Evolutionary conservation across 2,797 vertebrate genomes (phyloP), one percentile per base, ranked within the genome.

Genomic region (Karalla daura): DNA sequence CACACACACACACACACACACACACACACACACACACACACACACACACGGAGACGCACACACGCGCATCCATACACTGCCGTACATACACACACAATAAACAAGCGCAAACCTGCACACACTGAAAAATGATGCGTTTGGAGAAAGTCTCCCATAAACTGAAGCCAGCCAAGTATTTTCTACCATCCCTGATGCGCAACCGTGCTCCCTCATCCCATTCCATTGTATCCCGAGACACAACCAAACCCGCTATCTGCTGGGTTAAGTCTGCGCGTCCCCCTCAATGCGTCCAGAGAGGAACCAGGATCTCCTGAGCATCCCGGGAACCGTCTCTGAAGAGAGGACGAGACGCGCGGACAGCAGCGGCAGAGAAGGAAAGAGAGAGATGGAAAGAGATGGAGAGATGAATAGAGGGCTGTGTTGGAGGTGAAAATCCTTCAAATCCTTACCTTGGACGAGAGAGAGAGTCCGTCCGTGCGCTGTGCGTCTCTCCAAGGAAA

Each of bases 401-500:
- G 24, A 27, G 32, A 24, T 28, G 32, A 44, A 24, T 20, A 46
- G n/a, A n/a, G 15, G 13, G 66, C 11, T 17, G 54, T 73, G 64
- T 28, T 28, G 47, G n/a, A 33, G 41, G 40, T 11, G 17, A 14
- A 27, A 55, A 9, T 63, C 40, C n/a, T 30, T 18, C 33, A 74
- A 72, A 24, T 64, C 60, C 81, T 86, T 86, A 88, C 87, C 86
- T 85, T 55, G 47, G 45, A 60, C 63, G 67, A 60, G 69, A 65
- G 35, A 55, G 50, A 56, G n/a, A n/a, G n/a, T n/a, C n/a, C n/a
- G 36, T 78, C 81, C 69, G 72, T 45, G 77, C 82, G 78, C 76
- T 72, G 60, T 18, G 62, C 44, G 65, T 28, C 70, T 67, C 77
- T 70, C 74, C 74, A 70, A 63, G 56, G 75, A 76, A 80, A 70